Evolutionary conservation across 92 coral and sea anemone species (phyloP), one percentile per base, ranked within the genome.

Genomic region (Plumapathes pennacea): DNA sequence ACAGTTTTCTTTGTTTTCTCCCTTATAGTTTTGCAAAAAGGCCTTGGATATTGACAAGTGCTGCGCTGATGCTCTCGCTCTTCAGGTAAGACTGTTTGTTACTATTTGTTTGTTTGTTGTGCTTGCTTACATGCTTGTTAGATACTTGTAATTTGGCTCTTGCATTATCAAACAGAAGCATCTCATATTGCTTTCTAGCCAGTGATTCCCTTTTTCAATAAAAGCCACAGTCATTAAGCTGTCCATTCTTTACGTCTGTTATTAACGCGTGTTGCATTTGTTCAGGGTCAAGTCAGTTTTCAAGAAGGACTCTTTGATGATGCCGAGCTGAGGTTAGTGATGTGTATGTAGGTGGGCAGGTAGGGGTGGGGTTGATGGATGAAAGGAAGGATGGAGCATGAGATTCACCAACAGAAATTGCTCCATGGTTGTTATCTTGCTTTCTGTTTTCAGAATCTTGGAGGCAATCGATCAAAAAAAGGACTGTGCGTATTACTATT

Each of bases 281-380:
- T 24, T 30, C 66, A 86, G 95, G 95, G 95, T 14, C 74, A 72
- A 50, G 82, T 86, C 38, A 86, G 95, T 46, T 71, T 67, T 31
- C 64, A 45, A 15, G 89, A 87, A 76, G 90, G 85, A 3, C 51
- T 64, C 13, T 82, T 58, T 32, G 96, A 90, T 52, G 87, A 87
- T 37, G 97, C 97, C 30, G 97, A 90, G 69, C 58, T 73, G 27
- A 83, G 97, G 97, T 90, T 72, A 7, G 42, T 6, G 18, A 21
- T 14, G 20, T 3, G 25, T 48, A 25, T 63, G 54, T 5, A 23
- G 18, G 10, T 30, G 0, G 14, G 0, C 34, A n/a, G n/a, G n/a
- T n/a, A n/a, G n/a, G n/a, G n/a, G n/a, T n/a, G n/a, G n/a, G n/a
- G n/a, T n/a, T n/a, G n/a, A n/a, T n/a, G n/a, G n/a, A n/a, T n/a